Conservation (phyloP, 1,140 invertebrate genomes). For the Saccostrea echinata region DNA sequence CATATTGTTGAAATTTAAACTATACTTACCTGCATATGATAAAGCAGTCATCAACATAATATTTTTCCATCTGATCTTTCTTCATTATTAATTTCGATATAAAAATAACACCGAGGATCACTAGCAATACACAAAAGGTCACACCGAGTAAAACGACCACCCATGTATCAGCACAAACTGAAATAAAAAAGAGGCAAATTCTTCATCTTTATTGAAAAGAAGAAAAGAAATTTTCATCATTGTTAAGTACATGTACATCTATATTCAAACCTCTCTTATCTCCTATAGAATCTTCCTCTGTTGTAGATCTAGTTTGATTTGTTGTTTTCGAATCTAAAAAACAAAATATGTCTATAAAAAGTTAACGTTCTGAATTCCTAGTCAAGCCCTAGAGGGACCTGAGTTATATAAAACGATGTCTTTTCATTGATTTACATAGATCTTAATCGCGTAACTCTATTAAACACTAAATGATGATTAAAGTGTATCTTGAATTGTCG, state of each 20-base stretch:
- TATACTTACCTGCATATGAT: background rate
- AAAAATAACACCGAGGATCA: background rate
- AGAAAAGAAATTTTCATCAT: background rate
- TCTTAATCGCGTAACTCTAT: background rate
- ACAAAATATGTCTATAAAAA: too few species aligned
- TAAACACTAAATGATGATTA: background rate
- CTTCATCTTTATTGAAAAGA: background rate
- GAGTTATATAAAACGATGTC: too few species aligned
- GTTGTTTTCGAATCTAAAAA: background rate
- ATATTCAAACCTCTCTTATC: background rate
- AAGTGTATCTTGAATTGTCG: too few species aligned
- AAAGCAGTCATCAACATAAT: background rate
- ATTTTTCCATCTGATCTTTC: background rate
- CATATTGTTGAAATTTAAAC: background rate
- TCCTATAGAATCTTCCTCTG: background rate
- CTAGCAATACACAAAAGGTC: background rate
- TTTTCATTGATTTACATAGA: background rate
- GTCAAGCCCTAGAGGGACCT: too few species aligned
- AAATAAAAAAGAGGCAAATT: background rate
- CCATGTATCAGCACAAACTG: background rate
- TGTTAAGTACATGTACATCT: background rate
- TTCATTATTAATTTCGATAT: background rate
- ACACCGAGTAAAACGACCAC: background rate
- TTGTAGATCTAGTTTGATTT: background rate
- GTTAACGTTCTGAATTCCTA: too few species aligned